A percentile compares a stretch with the other conserved stretches of the same genome.
Evolutionary conservation across 2,888 invertebrate genomes (phyloP).

Genomic region (Eupithecia centaureata): DNA sequence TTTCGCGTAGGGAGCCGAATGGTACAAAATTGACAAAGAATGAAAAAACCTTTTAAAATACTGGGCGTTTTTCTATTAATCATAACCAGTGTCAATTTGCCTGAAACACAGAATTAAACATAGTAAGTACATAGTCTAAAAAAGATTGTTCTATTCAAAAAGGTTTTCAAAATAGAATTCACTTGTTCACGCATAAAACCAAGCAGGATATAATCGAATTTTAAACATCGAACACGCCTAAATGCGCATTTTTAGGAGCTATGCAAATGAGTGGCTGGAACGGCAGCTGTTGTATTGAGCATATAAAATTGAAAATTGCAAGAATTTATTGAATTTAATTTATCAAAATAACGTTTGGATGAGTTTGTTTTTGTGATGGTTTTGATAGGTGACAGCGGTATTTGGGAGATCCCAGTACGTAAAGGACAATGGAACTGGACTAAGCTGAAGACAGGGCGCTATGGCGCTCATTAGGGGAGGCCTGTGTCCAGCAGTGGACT

Average conservation of each 20-base stretch:
- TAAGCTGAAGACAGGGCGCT: no score
- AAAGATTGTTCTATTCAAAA: background rate
- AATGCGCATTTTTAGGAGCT: slow-evolving; percentile 28
- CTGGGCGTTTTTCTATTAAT: background rate
- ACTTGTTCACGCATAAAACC: slow-evolving; percentile 4
- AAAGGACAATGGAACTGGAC: no score
- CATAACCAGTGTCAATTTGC: background rate
- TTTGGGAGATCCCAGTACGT: background rate
- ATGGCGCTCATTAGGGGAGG: no score
- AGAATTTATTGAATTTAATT: slow-evolving; percentile 51
- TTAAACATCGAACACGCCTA: slow-evolving; percentile 32
- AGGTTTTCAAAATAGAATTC: background rate
- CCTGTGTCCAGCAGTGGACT: no score
- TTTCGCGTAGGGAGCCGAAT: slow-evolving; percentile 19
- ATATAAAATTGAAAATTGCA: slow-evolving; percentile 53
- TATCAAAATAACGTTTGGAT: slow-evolving; percentile 22
- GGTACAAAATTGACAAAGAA: slow-evolving; percentile 2
- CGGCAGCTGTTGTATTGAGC: slow-evolving; percentile 44
- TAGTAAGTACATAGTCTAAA: background rate
- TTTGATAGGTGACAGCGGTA: background rate
- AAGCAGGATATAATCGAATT: slow-evolving; percentile 21
- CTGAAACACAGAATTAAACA: background rate
- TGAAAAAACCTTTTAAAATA: background rate
- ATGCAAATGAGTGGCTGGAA: slow-evolving; percentile 38
- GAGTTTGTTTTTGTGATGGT: background rate